These are phyloP conservation scores for Sarcophilus harrisii DNA, from an alignment of 2,797 vertebrate genomes.

Conservation along the genomic window DNA sequence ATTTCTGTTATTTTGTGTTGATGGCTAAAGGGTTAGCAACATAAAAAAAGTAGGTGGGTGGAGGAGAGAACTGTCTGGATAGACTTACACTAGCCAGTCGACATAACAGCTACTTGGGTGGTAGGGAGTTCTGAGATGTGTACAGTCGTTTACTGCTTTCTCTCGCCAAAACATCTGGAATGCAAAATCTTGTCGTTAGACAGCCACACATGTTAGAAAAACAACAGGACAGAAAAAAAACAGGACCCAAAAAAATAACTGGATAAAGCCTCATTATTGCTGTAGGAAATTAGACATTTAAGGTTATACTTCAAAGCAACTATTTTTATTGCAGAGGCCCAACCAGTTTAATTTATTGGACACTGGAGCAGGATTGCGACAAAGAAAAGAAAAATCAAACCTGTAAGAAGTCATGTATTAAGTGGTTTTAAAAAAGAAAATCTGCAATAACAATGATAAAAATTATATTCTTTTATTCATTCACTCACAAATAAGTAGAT, in stretches of 20 bases:
- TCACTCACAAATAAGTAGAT: not conserved
- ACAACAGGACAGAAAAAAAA: constrained; percentile 82
- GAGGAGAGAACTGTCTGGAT: constrained; percentile 68
- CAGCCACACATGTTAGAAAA: constrained; percentile 84
- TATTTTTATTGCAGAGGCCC: constrained; percentile 84
- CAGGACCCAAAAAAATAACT: constrained; percentile 51
- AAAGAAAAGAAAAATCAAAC: constrained; percentile 68
- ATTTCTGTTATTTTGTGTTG: constrained; percentile 81
- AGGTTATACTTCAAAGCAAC: constrained; percentile 86
- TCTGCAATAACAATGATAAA: constrained; percentile 30
- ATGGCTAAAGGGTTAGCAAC: constrained; percentile 81
- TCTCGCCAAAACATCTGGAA: constrained; percentile 87
- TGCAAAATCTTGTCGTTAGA: constrained; percentile 84
- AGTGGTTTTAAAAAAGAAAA: constrained; percentile 73
- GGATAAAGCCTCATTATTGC: constrained; percentile 81
- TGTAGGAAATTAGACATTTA: constrained; percentile 84
- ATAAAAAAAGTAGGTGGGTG: constrained; percentile 8
- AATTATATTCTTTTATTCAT: constrained; percentile 23
- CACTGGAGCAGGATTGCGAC: constrained; percentile 77
- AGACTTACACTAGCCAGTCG: constrained; percentile 76
- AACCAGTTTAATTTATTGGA: constrained; percentile 85
- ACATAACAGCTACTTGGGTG: constrained; percentile 86
- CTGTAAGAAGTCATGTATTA: constrained; percentile 72
- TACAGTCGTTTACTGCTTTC: constrained; percentile 75
- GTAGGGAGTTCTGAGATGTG: constrained; percentile 81